These are phyloP conservation scores for Drosophila anomalata DNA, from an alignment of 2,888 invertebrate species.

Conservation along the genomic window DNA sequence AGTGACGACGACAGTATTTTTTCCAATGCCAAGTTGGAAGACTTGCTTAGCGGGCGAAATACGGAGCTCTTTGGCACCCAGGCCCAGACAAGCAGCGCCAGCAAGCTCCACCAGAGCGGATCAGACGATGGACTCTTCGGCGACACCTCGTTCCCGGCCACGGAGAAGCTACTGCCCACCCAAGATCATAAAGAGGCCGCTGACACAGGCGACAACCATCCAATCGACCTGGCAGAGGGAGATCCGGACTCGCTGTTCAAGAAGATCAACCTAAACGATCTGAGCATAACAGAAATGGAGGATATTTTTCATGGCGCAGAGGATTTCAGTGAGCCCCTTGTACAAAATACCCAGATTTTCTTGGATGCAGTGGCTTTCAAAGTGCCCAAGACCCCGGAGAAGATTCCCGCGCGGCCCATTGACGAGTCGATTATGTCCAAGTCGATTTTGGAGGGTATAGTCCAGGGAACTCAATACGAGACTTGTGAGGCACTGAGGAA, in stretches of 20 bases:
- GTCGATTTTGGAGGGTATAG: constrained; percentile 48
- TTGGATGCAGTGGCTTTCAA: constrained; percentile 79
- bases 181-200: not conserved
- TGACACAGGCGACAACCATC: not conserved
- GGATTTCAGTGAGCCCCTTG: constrained; percentile 43
- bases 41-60: constrained; percentile 43
- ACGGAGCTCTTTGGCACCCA: constrained; percentile 38
- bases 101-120: constrained; percentile 34
- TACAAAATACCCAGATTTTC: constrained; percentile 82
- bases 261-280: constrained; percentile 64
- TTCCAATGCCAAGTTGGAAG: constrained; percentile 70
- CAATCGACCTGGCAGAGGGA: constrained; percentile 20
- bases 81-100: constrained; percentile 13
- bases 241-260: constrained; percentile 64
- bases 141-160: constrained; percentile 58
- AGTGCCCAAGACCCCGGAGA: constrained; percentile 56
- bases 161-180: not conserved
- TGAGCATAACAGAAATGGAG: constrained; percentile 54
- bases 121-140: constrained; percentile 73
- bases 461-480: constrained; percentile 81
- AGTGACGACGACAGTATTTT: constrained; percentile 79
- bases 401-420: not conserved
- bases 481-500: constrained; percentile 73
- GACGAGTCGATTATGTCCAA: constrained; percentile 41
- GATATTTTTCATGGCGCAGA: constrained; percentile 60